Conservation (phyloP, 2,888 invertebrate genomes). For the Drosophila demipolita region DNA sequence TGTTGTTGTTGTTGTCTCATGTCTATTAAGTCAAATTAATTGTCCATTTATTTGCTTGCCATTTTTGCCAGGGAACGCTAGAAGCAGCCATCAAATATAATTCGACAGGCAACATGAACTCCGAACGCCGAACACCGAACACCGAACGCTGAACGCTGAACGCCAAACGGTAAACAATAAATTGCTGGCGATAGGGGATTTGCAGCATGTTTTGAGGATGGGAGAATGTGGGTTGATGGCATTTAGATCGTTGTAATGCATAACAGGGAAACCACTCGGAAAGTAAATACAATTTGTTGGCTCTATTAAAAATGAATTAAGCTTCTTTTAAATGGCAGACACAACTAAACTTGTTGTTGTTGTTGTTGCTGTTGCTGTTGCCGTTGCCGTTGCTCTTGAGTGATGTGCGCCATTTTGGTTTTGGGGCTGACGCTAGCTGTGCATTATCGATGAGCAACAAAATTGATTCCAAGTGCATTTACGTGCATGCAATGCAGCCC, state of each 20-base stretch:
- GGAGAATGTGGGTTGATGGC: neutral
- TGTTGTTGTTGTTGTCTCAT: constrained; percentile 42
- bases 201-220: neutral
- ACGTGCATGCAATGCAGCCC: constrained; percentile 65
- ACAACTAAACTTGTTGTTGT: constrained; percentile 1
- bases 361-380: constrained; percentile 19
- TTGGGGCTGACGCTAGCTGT: constrained; percentile 47
- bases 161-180: constrained; percentile 27
- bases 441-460: constrained; percentile 76
- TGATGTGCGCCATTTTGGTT: constrained; percentile 76
- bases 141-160: neutral
- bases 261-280: constrained; percentile 59
- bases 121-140: constrained; percentile 12
- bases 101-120: constrained; percentile 75
- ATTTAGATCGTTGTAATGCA: constrained; percentile 15
- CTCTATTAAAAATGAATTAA: constrained; percentile 76
- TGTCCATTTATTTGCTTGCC: constrained; percentile 77
- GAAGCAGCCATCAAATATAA: constrained; percentile 74
- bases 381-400: constrained; percentile 19
- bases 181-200: neutral
- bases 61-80: constrained; percentile 41
- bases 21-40: constrained; percentile 80
- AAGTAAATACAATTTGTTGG: constrained; percentile 70
- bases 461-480: constrained; percentile 77
- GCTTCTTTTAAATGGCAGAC: constrained; percentile 54